These are phyloP conservation scores for Ornithoptera alexandrae DNA, from an alignment of 2,888 invertebrate genomes.

Conservation along the genomic window DNA sequence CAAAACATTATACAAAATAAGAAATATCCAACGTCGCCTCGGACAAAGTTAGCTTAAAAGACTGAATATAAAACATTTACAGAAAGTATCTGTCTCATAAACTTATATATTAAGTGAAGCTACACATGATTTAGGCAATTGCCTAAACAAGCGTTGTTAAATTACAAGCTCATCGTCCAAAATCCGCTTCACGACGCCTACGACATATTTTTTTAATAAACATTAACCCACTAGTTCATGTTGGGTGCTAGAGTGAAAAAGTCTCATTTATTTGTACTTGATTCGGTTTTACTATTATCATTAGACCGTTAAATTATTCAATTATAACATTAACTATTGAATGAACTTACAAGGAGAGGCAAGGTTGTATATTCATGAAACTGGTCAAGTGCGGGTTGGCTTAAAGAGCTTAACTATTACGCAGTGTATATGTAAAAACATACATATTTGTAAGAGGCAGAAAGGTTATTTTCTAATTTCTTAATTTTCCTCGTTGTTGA, in stretches of 20 bases:
- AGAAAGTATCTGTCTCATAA: background rate
- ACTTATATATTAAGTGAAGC: background rate
- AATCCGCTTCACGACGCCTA: constrained; percentile 21
- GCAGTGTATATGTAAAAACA: background rate
- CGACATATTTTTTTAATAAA: constrained; percentile 26
- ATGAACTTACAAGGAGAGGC: no score
- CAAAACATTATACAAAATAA: background rate
- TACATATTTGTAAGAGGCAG: background rate
- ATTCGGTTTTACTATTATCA: background rate
- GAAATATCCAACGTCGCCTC: background rate
- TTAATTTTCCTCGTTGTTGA: background rate
- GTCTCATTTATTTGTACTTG: constrained; percentile 5
- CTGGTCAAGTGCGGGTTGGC: no score
- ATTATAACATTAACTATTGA: background rate
- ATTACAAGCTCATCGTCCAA: constrained; percentile 14
- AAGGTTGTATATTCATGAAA: no score
- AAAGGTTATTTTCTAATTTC: background rate
- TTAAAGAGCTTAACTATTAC: no score
- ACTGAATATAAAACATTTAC: no score
- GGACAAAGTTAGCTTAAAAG: background rate
- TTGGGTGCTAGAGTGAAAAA: background rate
- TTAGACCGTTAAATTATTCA: background rate
- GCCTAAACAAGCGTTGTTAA: constrained; percentile 22
- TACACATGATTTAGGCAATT: constrained; percentile 17
- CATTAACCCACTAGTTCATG: constrained; percentile 16